Evolutionary conservation across 2,113 vertebrate species (phyloP).

Genomic region (Cinclus cinclus): DNA sequence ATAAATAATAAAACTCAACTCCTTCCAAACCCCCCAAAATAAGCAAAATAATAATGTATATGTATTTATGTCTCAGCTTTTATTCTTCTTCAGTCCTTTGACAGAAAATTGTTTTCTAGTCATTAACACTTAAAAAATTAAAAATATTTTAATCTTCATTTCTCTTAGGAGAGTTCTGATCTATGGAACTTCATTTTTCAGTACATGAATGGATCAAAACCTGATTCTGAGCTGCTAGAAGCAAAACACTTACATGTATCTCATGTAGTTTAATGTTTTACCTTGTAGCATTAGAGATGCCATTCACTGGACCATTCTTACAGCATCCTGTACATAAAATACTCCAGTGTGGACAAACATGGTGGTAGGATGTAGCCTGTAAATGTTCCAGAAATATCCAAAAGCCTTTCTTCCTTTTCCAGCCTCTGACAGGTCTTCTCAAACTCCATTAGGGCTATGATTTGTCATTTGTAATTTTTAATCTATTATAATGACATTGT

Average conservation of each 20-base stretch:
- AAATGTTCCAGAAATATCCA: constrained; percentile 51
- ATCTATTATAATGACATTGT: constrained; percentile 51
- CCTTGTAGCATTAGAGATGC: neutral
- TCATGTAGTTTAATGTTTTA: neutral
- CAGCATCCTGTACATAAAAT: neutral
- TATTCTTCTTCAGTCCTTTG: neutral
- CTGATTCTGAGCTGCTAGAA: constrained; percentile 50
- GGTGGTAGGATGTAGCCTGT: neutral
- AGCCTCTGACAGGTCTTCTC: neutral
- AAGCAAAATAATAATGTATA: neutral
- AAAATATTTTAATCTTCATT: constrained; percentile 22
- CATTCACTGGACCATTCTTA: neutral
- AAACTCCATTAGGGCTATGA: neutral
- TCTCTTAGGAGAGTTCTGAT: constrained; percentile 53
- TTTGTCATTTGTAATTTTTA: constrained; percentile 50
- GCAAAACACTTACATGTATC: neutral
- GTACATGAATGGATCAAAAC: neutral
- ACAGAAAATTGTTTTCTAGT: neutral
- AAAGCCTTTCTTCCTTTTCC: constrained; percentile 53
- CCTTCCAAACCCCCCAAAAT: neutral
- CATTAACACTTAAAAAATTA: neutral
- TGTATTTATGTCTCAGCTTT: neutral
- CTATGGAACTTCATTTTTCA: constrained; percentile 34
- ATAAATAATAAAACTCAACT: neutral
- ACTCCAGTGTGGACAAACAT: neutral